Conservation (phyloP, 2,113 vertebrate genomes). For the Eulacestoma nigropectus region DNA sequence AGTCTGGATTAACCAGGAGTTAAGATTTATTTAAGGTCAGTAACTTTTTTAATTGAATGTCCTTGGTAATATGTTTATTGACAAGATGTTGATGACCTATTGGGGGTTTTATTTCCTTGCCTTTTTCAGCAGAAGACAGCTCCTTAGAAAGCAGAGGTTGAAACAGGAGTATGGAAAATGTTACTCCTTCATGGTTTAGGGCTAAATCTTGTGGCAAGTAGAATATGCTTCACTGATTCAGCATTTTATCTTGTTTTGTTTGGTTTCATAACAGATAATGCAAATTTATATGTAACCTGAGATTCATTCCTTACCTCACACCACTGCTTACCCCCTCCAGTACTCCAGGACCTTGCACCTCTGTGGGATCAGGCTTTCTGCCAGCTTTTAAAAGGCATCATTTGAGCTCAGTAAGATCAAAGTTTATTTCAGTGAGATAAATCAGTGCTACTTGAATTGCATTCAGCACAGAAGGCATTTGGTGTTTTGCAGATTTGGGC, state of each 20-base stretch:
- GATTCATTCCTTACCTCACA: neutral
- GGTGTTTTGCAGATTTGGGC: neutral
- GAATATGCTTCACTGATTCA: neutral
- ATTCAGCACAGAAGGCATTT: neutral
- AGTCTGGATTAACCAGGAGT: constrained; percentile 6
- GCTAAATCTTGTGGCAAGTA: neutral
- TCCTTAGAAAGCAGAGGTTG: neutral
- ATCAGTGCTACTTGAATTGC: neutral
- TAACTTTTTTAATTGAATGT: neutral
- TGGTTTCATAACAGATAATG: neutral
- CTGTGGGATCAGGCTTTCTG: neutral
- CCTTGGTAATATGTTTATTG: neutral
- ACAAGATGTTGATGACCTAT: neutral
- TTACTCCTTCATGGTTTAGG: neutral
- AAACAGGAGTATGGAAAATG: neutral
- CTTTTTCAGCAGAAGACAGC: neutral
- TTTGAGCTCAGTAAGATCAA: neutral
- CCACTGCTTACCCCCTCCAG: neutral
- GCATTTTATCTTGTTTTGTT: neutral
- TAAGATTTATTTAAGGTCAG: constrained; percentile 18
- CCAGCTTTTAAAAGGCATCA: neutral
- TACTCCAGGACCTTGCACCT: neutral
- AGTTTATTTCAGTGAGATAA: neutral
- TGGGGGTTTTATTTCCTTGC: neutral
- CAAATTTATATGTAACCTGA: neutral